Conservation (phyloP, 2,888 invertebrate species). For the Acrocera orbiculus region DNA sequence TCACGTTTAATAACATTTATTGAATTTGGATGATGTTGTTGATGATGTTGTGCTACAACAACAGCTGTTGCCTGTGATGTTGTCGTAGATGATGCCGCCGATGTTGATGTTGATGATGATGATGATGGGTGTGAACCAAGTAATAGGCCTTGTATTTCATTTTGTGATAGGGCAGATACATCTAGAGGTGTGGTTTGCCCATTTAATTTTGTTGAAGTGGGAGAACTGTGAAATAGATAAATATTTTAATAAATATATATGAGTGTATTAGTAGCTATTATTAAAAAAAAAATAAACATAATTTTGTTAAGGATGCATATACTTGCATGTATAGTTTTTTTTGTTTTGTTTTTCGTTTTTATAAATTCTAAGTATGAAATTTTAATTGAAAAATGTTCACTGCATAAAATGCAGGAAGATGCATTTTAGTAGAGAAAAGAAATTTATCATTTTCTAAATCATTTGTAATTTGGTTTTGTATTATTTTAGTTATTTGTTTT, state of each 20-base stretch:
- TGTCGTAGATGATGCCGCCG: constrained; percentile 18
- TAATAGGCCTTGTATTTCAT: constrained; percentile 34
- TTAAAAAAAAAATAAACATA: not conserved
- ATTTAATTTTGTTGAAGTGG: constrained; percentile 28
- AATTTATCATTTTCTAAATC: too few species aligned
- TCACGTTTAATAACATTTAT: constrained; percentile 32
- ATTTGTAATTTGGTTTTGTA: too few species aligned
- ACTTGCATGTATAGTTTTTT: not conserved
- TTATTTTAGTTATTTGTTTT: too few species aligned
- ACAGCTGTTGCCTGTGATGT: constrained; percentile 16
- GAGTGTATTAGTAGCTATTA: not conserved
- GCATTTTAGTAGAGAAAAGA: too few species aligned
- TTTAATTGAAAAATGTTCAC: too few species aligned
- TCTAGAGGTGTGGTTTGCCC: constrained; percentile 34
- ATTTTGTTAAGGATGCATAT: not conserved
- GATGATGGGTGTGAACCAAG: constrained; percentile 33
- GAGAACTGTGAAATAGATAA: too few species aligned
- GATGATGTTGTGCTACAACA: constrained; percentile 14
- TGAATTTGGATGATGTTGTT: constrained; percentile 21
- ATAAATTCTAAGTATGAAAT: not conserved
- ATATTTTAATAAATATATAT: too few species aligned
- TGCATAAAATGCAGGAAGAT: too few species aligned
- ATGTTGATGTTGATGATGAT: constrained; percentile 23
- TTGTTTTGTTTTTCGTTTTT: not conserved
- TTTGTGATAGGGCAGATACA: constrained; percentile 33